Evolutionary conservation across 2,113 vertebrate species (phyloP).

Genomic region (Corythaeola cristata): DNA sequence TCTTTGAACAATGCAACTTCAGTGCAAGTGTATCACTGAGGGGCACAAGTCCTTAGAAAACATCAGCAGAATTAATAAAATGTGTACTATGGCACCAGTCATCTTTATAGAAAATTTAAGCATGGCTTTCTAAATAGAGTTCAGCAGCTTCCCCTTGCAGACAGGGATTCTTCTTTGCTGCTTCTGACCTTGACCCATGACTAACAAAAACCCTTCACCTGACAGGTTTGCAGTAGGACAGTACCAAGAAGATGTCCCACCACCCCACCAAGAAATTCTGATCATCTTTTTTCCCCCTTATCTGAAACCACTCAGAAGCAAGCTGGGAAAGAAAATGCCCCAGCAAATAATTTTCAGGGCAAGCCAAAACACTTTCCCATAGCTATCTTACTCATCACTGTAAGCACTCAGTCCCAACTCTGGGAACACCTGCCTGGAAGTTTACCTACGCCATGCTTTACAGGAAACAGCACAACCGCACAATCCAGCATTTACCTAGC

Average conservation of each 20-base stretch:
- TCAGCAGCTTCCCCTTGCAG: background rate
- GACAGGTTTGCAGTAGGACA: background rate
- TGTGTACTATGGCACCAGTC: accelerated
- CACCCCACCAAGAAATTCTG: background rate
- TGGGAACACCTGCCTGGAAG: background rate
- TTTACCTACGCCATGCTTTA: background rate
- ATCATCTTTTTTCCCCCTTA: background rate
- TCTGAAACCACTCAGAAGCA: background rate
- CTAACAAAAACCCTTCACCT: background rate
- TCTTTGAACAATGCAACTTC: accelerated
- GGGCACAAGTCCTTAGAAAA: background rate
- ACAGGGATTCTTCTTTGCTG: background rate
- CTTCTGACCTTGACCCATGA: background rate
- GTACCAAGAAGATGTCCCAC: background rate
- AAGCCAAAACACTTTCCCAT: background rate
- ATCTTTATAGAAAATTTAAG: background rate
- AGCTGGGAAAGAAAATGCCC: background rate
- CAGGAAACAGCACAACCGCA: background rate
- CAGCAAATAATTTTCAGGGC: background rate
- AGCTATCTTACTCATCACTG: background rate
- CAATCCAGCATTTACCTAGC: background rate
- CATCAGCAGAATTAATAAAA: background rate
- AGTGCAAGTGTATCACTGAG: background rate
- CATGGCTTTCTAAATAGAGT: background rate
- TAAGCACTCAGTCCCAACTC: background rate